Evolutionary conservation across 2,113 vertebrate genomes (phyloP).

Genomic region (Salvelinus alpinus): DNA sequence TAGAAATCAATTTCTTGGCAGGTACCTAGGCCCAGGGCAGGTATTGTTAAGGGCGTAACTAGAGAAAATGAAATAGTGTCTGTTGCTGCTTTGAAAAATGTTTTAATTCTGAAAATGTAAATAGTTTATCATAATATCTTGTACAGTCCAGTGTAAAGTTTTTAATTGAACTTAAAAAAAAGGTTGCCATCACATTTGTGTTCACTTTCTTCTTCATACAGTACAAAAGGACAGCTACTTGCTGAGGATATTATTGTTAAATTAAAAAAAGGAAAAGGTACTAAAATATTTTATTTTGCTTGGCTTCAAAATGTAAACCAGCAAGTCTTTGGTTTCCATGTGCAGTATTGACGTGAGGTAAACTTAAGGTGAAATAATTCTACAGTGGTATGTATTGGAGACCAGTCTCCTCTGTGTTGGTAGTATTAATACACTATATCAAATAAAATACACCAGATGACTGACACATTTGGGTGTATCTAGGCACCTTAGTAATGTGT

Average conservation of each 20-base stretch:
- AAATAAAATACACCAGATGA: constrained; percentile 75
- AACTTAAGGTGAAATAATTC: constrained; percentile 90
- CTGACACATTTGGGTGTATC: constrained; percentile 82
- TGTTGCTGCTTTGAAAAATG: constrained; percentile 98
- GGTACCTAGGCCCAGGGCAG: constrained; percentile 91
- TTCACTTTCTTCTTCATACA: constrained; percentile 94
- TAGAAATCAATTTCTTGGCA: constrained; percentile 85
- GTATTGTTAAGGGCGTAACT: constrained; percentile 92
- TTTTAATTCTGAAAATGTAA: constrained; percentile 99
- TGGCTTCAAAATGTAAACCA: constrained; percentile 93
- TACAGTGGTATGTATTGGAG: constrained; percentile 89
- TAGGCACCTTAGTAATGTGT: constrained; percentile 87
- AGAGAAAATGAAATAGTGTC: constrained; percentile 90
- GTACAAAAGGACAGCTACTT: constrained; percentile 84
- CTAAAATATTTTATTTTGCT: constrained; percentile 77
- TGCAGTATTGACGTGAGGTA: constrained; percentile 99
- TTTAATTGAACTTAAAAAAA: constrained; percentile 97
- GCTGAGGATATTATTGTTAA: constrained; percentile 85
- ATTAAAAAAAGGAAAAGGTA: constrained; percentile 67
- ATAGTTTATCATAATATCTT: constrained; percentile 99
- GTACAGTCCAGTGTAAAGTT: constrained; percentile 99
- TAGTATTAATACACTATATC: constrained; percentile 90
- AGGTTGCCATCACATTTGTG: constrained; percentile 94
- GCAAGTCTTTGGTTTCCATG: constrained; percentile 92
- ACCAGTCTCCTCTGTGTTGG: constrained; percentile 87